A percentile compares a stretch with the other conserved stretches of the same genome.
Conservation (phyloP, 2,797 vertebrate species). For the Psittacula echo region DNA sequence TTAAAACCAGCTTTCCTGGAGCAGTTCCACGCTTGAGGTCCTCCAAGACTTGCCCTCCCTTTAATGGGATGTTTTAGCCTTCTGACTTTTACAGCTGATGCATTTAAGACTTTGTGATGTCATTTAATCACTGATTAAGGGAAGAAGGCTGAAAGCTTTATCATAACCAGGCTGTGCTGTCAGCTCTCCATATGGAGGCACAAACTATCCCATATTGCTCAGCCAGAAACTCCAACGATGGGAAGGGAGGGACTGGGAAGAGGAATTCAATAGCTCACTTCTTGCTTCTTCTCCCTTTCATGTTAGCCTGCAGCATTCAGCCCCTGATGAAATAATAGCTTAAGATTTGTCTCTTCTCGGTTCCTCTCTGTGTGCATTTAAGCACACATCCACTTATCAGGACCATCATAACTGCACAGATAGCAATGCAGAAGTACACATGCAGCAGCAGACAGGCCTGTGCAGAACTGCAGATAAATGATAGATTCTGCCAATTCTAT, state of each 20-base stretch:
- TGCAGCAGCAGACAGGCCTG: not conserved
- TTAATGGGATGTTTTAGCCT: conserved; percentile 57
- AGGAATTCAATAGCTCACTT: not conserved
- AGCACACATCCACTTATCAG: not conserved
- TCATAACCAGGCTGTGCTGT: conserved; percentile 27
- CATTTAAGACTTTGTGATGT: conserved; percentile 58
- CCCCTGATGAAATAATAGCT: not conserved
- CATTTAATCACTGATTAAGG: conserved; percentile 61
- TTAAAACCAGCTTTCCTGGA: conserved; percentile 43
- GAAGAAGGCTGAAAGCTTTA: conserved; percentile 49
- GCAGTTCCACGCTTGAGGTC: conserved; percentile 32
- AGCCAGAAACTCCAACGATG: not conserved
- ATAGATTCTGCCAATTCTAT: not conserved
- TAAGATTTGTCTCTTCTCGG: not conserved
- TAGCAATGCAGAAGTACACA: not conserved
- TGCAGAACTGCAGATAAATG: not conserved
- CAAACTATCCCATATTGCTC: not conserved
- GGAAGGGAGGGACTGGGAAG: not conserved
- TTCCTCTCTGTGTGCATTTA: not conserved
- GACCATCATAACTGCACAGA: not conserved
- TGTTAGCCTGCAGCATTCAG: not conserved
- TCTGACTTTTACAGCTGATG: conserved; percentile 65
- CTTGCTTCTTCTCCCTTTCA: not conserved
- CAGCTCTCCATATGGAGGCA: conserved; percentile 45
- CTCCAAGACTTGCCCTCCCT: conserved; percentile 42